A percentile compares a stretch with the other conserved stretches of the same genome.
These are phyloP conservation scores for Lepisosteus oculatus DNA, from an alignment of 2,113 vertebrate species.

Conservation along the genomic window DNA sequence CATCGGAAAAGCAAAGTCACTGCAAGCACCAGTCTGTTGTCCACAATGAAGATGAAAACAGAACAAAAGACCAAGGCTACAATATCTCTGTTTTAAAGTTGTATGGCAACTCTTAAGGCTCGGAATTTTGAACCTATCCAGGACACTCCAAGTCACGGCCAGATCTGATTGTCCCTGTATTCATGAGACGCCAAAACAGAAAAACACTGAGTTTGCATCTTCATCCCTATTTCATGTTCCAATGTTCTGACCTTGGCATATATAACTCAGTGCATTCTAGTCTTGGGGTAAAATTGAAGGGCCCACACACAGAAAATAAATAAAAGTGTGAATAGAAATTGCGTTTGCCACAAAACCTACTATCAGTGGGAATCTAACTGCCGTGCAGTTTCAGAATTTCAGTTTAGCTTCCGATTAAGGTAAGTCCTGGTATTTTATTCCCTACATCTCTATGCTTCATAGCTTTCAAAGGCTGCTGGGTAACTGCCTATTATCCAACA, in stretches of 20 bases:
- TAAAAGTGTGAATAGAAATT: constrained; percentile 72
- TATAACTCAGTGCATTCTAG: constrained; percentile 69
- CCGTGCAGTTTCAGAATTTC: constrained; percentile 74
- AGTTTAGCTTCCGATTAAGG: constrained; percentile 91
- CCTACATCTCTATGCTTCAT: constrained; percentile 97
- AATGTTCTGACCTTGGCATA: constrained; percentile 55
- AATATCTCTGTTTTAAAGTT: constrained; percentile 68
- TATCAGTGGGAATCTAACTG: constrained; percentile 78
- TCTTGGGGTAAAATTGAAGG: constrained; percentile 75
- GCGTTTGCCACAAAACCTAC: constrained; percentile 68
- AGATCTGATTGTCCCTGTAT: constrained; percentile 72
- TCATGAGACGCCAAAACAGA: constrained; percentile 58
- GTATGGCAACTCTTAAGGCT: constrained; percentile 56
- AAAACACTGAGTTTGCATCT: constrained; percentile 63
- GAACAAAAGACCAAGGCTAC: constrained; percentile 43
- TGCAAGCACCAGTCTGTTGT: not conserved
- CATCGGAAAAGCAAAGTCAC: constrained; percentile 21
- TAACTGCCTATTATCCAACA: constrained; percentile 99
- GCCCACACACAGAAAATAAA: constrained; percentile 72
- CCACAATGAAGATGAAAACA: no score
- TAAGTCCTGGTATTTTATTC: constrained; percentile 94
- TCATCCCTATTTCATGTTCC: constrained; percentile 66
- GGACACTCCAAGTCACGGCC: constrained; percentile 60
- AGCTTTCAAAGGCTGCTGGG: constrained; percentile 95
- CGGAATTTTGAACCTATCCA: constrained; percentile 57